A percentile compares a stretch with the other conserved stretches of the same genome.
Evolutionary conservation across 2,797 vertebrate species (phyloP).

Genomic region (Gadopsis marmoratus): DNA sequence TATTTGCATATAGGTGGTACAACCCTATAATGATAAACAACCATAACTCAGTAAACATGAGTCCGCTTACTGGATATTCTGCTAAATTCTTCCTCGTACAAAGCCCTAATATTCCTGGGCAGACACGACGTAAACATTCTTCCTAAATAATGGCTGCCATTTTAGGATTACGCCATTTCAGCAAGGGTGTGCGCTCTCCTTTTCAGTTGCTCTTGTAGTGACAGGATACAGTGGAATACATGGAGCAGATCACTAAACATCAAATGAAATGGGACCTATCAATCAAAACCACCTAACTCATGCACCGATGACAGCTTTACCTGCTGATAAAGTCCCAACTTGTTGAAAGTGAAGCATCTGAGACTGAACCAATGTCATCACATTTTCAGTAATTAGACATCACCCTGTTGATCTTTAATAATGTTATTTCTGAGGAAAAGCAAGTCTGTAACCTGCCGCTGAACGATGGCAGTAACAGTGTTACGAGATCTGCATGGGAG

Average conservation of each 20-base stretch:
- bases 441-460: conserved; percentile 40
- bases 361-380: conserved; percentile 7
- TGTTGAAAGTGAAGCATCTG: conserved; percentile 21
- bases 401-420: conserved; percentile 1
- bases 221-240: conserved; percentile 4
- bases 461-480: conserved; percentile 33
- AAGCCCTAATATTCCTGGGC: background rate
- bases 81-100: background rate
- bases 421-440: conserved; percentile 31
- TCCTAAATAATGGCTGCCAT: background rate
- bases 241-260: conserved; percentile 26
- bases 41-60: background rate
- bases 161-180: background rate
- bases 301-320: conserved; percentile 8
- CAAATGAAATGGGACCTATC: conserved; percentile 23
- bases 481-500: conserved; percentile 39
- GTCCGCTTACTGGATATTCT: background rate
- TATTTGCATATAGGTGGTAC: background rate
- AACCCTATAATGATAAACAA: background rate
- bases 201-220: conserved; percentile 12
- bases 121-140: background rate
- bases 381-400: conserved; percentile 8
- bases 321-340: background rate
- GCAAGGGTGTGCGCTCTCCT: background rate
- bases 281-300: conserved; percentile 30